Percentiles rank a stretch among this genome's conserved stretches.
Evolutionary conservation across 2,113 vertebrate genomes (phyloP).

Genomic region (Sus scrofa): T2T-Sscrofa CM000820.6:89567501-89568000

Average conservation of each 20-base stretch:
- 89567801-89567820: too few relatives aligned
- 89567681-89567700: background rate
- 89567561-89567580: background rate
- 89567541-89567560: background rate
- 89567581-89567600: background rate
- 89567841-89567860: too few relatives aligned
- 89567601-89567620: background rate
- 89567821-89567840: too few relatives aligned
- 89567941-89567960: too few relatives aligned
- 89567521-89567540: background rate
- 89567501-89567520: conserved; percentile 40
- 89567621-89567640: background rate
- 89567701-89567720: conserved; percentile 14
- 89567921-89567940: too few relatives aligned
- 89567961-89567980: too few relatives aligned
- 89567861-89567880: too few relatives aligned
- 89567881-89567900: too few relatives aligned
- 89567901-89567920: too few relatives aligned
- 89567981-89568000: too few relatives aligned
- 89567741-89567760: background rate
- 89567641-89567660: background rate
- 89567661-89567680: background rate
- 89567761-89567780: background rate
- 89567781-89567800: background rate
- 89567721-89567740: conserved; percentile 11